phyloP scores from a whole-genome alignment of 2,113 vertebrate genomes.

The Oceanites oceanicus region DNA sequence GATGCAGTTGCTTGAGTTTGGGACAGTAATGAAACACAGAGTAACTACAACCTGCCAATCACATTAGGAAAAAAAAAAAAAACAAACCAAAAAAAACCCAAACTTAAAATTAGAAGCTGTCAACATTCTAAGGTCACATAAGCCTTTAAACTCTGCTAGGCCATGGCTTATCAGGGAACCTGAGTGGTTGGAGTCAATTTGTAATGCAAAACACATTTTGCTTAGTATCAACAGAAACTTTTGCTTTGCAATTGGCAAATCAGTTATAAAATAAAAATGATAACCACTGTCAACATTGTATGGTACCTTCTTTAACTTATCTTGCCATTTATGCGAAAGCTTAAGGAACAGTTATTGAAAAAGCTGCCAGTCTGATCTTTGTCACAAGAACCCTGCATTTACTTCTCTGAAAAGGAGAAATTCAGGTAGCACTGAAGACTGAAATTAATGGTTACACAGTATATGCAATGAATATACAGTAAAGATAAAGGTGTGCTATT shows the following conservation, averaged over 20 bases:
- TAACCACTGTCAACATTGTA: neutral
- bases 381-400: neutral
- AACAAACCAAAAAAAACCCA: too few relatives aligned
- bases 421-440: neutral
- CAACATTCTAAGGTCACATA: neutral
- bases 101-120: neutral
- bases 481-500: neutral
- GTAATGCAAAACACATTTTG: neutral
- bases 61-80: neutral
- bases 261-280: slow-evolving; percentile 32
- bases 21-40: neutral
- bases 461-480: neutral
- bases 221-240: neutral
- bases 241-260: neutral
- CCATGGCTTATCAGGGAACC: neutral
- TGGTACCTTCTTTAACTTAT: slow-evolving; percentile 7
- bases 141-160: neutral
- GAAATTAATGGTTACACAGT: neutral
- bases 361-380: neutral
- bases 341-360: neutral
- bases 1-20: neutral
- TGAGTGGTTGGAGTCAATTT: neutral
- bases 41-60: neutral
- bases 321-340: neutral
- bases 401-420: neutral